Percentiles rank a stretch among this genome's conserved stretches.
Evolutionary conservation across 1,140 invertebrate species (phyloP).

Genomic region (Sipha flava): DNA sequence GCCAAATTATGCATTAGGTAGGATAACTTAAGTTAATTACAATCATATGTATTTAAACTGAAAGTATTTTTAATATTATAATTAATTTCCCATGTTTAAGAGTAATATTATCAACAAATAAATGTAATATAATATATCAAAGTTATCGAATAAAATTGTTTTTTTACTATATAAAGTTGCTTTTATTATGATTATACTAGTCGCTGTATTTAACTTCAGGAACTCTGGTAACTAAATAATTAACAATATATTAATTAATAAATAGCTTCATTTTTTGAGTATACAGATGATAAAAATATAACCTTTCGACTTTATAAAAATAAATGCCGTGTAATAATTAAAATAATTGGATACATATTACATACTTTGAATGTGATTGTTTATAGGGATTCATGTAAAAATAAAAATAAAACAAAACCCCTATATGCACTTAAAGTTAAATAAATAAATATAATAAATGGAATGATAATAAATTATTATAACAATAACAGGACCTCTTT

Average conservation of each 20-base stretch:
- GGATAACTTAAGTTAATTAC: background rate
- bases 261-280: constrained; percentile 5
- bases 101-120: background rate
- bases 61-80: background rate
- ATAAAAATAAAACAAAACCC: background rate
- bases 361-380: constrained; percentile 19
- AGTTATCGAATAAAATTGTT: too few species aligned
- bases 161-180: constrained; percentile 1
- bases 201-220: constrained; percentile 8
- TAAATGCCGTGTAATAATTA: constrained; percentile 15
- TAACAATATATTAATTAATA: constrained; percentile 11
- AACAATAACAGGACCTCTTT: constrained; percentile 25
- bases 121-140: background rate
- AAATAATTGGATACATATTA: background rate
- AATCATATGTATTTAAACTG: background rate
- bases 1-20: background rate
- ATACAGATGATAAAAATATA: constrained; percentile 27
- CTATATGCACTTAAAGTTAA: constrained; percentile 11
- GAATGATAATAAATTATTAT: constrained; percentile 25
- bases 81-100: background rate
- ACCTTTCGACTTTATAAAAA: constrained; percentile 25
- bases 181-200: background rate
- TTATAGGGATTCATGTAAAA: background rate
- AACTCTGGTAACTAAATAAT: constrained; percentile 32
- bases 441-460: constrained; percentile 5